phyloP scores from a whole-genome alignment of 1,140 invertebrate species.

The Zaprionus davidi region DNA sequence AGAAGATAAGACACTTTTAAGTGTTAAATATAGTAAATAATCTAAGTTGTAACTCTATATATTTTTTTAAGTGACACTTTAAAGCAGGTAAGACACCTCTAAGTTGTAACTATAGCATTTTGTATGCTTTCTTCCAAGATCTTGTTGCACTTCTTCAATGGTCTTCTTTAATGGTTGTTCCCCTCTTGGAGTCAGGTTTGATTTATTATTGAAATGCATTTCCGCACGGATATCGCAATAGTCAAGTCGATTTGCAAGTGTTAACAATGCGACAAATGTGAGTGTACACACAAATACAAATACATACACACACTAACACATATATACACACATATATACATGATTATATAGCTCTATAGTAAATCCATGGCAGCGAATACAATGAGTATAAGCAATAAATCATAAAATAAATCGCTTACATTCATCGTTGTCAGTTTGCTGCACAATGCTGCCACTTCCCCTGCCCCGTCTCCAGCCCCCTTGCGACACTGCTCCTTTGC shows the following conservation, averaged over 20 bases:
- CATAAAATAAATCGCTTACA: slow-evolving; percentile 83
- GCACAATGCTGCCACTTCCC: slow-evolving; percentile 63
- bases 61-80: too few relatives aligned
- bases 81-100: too few relatives aligned
- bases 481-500: slow-evolving; percentile 27
- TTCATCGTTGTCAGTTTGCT: slow-evolving; percentile 74
- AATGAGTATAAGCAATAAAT: slow-evolving; percentile 81
- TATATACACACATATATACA: not conserved
- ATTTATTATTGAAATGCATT: slow-evolving; percentile 30
- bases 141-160: not conserved
- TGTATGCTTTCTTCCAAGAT: not conserved
- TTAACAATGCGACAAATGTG: slow-evolving; percentile 61
- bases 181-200: not conserved
- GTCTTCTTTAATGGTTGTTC: not conserved
- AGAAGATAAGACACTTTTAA: too few relatives aligned
- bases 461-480: slow-evolving; percentile 6
- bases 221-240: slow-evolving; percentile 32
- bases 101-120: not conserved
- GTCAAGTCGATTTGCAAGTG: slow-evolving; percentile 65
- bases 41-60: too few relatives aligned
- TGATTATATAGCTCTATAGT: slow-evolving; percentile 20
- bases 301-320: not conserved
- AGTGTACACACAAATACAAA: not conserved
- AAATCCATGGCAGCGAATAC: slow-evolving; percentile 57
- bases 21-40: too few relatives aligned